These are phyloP conservation scores for Physocephala rufipes DNA, from an alignment of 2,888 invertebrate species.

Conservation along the genomic window DNA sequence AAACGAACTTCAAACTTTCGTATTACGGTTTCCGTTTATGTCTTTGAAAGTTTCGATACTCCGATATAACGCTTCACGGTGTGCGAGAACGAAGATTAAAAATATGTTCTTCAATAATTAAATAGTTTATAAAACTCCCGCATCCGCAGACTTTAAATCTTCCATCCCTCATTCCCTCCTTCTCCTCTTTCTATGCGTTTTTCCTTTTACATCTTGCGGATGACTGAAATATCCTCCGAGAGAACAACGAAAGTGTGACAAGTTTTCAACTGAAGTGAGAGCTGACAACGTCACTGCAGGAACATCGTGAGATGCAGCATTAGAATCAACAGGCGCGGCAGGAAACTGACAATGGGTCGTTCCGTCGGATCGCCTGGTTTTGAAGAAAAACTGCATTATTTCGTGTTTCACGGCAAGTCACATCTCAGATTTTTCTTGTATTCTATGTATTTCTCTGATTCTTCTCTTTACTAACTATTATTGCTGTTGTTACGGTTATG, in stretches of 20 bases:
- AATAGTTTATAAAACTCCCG: constrained; percentile 5
- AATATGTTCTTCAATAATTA: constrained; percentile 9
- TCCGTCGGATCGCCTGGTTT: constrained; percentile 8
- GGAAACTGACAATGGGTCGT: no score
- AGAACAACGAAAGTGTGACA: constrained; percentile 20
- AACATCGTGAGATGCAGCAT: no score
- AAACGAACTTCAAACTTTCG: neutral
- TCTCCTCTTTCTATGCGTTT: neutral
- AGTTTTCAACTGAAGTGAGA: constrained; percentile 19
- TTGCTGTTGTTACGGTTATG: neutral
- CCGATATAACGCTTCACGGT: neutral
- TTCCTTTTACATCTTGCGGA: neutral
- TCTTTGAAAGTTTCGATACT: neutral
- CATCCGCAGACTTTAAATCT: neutral
- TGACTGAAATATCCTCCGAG: neutral
- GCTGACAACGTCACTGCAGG: no score
- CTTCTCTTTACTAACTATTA: no score
- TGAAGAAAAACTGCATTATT: constrained; percentile 9
- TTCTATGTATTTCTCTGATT: neutral
- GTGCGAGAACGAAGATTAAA: neutral
- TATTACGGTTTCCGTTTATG: neutral
- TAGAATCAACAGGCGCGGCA: neutral
- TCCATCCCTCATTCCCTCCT: neutral
- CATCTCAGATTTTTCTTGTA: neutral
- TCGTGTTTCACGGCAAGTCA: neutral